Evolutionary conservation across 2,113 vertebrate genomes (phyloP).

Genomic region (Xiphias gladius): DNA sequence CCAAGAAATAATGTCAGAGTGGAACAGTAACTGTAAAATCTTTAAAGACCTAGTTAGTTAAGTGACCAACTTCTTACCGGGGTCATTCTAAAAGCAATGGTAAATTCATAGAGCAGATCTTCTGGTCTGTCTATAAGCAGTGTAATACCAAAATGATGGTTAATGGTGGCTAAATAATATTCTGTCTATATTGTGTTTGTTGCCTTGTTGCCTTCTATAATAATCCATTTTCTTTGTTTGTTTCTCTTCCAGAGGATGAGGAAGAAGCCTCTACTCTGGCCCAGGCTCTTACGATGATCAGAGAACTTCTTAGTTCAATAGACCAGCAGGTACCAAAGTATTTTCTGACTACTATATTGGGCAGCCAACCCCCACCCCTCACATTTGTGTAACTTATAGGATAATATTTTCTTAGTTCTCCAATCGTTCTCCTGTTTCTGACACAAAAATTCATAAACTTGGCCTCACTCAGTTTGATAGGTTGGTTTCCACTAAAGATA

Average conservation of each 20-base stretch:
- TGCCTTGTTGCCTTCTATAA: background rate
- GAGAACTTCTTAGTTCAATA: conserved; percentile 88
- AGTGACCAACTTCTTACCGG: background rate
- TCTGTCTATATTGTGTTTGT: background rate
- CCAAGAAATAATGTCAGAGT: background rate
- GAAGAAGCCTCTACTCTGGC: conserved; percentile 85
- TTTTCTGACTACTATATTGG: background rate
- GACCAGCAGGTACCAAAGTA: conserved; percentile 87
- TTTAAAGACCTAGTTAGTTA: too few species aligned
- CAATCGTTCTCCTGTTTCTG: too few species aligned
- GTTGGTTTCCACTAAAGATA: too few species aligned
- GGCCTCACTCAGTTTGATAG: too few species aligned
- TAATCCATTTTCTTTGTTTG: background rate
- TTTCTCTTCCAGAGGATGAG: conserved; percentile 83
- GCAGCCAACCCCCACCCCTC: background rate
- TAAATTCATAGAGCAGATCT: background rate
- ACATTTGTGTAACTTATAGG: too few species aligned
- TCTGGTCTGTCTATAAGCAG: background rate
- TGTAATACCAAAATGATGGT: background rate
- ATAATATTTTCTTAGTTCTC: too few species aligned
- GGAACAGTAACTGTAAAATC: background rate
- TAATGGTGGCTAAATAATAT: background rate
- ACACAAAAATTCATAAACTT: too few species aligned
- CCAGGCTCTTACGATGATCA: conserved; percentile 82
- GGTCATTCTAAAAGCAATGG: background rate